Percentiles rank a stretch among this genome's conserved stretches.
These are phyloP conservation scores for Varecia variegata DNA, from an alignment of 2,797 vertebrate species.

Conservation along the genomic window DNA sequence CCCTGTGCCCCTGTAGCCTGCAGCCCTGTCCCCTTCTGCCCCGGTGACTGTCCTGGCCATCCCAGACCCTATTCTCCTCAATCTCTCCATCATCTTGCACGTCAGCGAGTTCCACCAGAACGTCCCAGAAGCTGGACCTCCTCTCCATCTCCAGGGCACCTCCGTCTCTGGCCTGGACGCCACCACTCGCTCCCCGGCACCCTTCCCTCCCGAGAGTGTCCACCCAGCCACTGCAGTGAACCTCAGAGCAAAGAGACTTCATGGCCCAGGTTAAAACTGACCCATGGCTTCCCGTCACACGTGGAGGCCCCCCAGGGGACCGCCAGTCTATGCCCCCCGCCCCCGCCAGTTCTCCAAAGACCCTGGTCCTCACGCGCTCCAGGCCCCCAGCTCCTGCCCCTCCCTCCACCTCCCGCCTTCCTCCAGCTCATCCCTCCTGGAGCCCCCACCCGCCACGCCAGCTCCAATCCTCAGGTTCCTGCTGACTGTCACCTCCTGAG, in stretches of 20 bases:
- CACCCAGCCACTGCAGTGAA: not conserved
- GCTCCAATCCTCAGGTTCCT: not conserved
- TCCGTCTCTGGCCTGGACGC: fast-evolving
- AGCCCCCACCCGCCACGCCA: too few species aligned
- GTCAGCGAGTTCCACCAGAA: not conserved
- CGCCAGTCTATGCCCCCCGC: fast-evolving
- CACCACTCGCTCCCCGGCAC: fast-evolving
- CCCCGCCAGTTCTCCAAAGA: not conserved
- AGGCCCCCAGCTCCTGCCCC: fast-evolving
- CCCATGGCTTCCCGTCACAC: not conserved
- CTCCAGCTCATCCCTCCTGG: too few species aligned
- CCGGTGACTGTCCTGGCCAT: not conserved
- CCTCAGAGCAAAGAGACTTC: not conserved
- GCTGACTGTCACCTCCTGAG: not conserved
- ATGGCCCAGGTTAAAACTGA: too few species aligned
- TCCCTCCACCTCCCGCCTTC: not conserved
- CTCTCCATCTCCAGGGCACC: not conserved
- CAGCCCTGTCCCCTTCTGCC: not conserved
- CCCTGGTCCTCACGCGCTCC: not conserved
- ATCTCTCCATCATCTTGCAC: not conserved
- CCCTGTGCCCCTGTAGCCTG: not conserved
- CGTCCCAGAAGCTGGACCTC: not conserved
- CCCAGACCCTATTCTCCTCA: not conserved
- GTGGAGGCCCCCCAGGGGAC: fast-evolving
- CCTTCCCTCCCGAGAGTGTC: fast-evolving